These are phyloP conservation scores for Cryptophagus acutangulus DNA, from an alignment of 2,888 invertebrate species.

Conservation along the genomic window DNA sequence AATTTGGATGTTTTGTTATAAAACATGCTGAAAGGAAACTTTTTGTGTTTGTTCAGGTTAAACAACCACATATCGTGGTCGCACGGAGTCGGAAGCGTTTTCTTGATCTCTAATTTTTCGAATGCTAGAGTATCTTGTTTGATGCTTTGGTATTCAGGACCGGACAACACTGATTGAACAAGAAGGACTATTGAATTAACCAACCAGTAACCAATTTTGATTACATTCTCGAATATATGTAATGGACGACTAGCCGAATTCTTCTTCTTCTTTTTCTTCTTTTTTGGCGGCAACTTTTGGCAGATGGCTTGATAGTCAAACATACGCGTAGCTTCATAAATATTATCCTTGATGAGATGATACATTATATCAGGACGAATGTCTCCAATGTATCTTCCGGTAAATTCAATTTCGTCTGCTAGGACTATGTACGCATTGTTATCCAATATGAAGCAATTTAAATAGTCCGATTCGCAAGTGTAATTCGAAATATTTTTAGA, in stretches of 20 bases:
- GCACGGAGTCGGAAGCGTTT: slow-evolving; percentile 80
- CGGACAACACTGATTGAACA: slow-evolving; percentile 14
- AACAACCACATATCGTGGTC: slow-evolving; percentile 61
- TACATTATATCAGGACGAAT: slow-evolving; percentile 66
- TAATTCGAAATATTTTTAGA: too few species aligned
- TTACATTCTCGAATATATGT: slow-evolving; percentile 42
- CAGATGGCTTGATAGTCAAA: slow-evolving; percentile 90
- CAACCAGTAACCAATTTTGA: slow-evolving; percentile 42
- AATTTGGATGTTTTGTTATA: slow-evolving; percentile 31
- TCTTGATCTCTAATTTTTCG: slow-evolving; percentile 64
- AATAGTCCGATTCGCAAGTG: slow-evolving; percentile 56
- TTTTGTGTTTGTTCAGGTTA: slow-evolving; percentile 29
- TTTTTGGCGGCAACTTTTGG: slow-evolving; percentile 48
- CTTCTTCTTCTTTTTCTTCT: not conserved
- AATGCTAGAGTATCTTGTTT: slow-evolving; percentile 48
- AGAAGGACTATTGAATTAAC: slow-evolving; percentile 26
- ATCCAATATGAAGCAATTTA: slow-evolving; percentile 81
- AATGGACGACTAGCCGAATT: slow-evolving; percentile 11
- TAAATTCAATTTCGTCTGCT: slow-evolving; percentile 59
- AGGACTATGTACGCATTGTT: slow-evolving; percentile 83
- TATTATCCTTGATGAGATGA: slow-evolving; percentile 64
- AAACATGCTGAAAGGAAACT: slow-evolving; percentile 27
- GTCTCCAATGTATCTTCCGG: slow-evolving; percentile 76
- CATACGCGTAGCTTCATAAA: slow-evolving; percentile 69
- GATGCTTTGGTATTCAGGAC: slow-evolving; percentile 28